A percentile compares a stretch with the other conserved stretches of the same genome.
Conservation (phyloP, 2,113 vertebrate genomes). For the Ptyas mucosa region DNA sequence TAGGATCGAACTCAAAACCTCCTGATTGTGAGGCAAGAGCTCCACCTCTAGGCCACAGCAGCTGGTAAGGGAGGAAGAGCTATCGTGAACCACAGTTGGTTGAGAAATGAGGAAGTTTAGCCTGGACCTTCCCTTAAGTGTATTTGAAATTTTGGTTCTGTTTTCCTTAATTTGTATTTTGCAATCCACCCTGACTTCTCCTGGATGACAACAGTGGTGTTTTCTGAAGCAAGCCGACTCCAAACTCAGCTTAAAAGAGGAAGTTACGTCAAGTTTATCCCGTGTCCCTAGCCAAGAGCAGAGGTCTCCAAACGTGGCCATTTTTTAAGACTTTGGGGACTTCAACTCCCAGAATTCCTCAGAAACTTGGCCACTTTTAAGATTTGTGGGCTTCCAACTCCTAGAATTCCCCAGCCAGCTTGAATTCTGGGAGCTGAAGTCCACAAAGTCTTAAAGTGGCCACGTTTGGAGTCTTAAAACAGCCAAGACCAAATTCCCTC, state of each 20-base stretch:
- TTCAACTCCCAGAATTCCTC: neutral
- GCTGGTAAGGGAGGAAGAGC: neutral
- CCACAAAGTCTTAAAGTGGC: neutral
- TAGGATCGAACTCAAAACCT: too few species aligned
- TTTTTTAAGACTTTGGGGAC: neutral
- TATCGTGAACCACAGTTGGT: neutral
- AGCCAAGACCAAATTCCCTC: neutral
- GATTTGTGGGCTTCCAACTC: neutral
- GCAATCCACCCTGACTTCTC: neutral
- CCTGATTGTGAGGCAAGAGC: too few species aligned
- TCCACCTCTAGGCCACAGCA: too few species aligned
- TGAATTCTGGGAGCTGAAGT: neutral
- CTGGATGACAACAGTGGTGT: neutral
- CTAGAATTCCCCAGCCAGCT: neutral
- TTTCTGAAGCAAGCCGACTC: neutral
- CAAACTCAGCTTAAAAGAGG: neutral
- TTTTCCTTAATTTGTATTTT: neutral
- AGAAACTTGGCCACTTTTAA: too few species aligned
- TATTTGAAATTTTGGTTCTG: neutral
- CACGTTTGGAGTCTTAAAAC: neutral
- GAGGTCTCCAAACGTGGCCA: neutral
- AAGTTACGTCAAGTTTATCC: neutral
- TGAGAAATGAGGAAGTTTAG: neutral
- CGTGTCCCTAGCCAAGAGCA: neutral
- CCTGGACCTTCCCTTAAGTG: neutral